phyloP scores from a whole-genome alignment of 2,113 vertebrate species.

The Hippocampus mohnikei region DNA sequence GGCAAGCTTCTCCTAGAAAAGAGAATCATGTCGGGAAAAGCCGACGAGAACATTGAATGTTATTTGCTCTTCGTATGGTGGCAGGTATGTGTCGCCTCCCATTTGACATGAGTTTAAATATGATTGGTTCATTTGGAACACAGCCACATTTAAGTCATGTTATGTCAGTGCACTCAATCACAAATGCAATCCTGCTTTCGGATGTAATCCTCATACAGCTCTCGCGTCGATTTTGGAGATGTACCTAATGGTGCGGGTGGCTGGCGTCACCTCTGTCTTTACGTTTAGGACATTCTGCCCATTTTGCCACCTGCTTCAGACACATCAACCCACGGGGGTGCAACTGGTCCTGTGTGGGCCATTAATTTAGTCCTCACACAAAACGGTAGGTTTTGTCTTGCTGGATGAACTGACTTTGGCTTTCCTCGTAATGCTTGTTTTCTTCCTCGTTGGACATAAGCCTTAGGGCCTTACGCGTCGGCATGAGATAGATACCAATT shows the following conservation, averaged over 20 bases:
- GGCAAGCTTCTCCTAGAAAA: too few species aligned
- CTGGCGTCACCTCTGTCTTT: neutral
- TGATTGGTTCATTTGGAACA: too few species aligned
- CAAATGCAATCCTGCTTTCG: too few species aligned
- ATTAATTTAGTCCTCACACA: conserved; percentile 91
- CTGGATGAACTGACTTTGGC: neutral
- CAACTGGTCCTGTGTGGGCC: conserved; percentile 94
- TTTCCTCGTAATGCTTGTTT: neutral
- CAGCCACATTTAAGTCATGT: too few species aligned
- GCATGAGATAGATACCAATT: neutral
- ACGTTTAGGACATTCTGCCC: conserved; percentile 83
- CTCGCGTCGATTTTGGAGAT: neutral
- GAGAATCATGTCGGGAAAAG: too few species aligned
- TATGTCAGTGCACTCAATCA: too few species aligned
- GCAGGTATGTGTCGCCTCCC: too few species aligned
- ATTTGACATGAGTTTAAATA: too few species aligned
- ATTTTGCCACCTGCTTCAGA: conserved; percentile 83
- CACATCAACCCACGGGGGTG: conserved; percentile 84
- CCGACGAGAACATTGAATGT: too few species aligned
- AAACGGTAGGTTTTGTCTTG: conserved; percentile 77
- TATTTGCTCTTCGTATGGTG: too few species aligned
- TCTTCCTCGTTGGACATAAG: neutral
- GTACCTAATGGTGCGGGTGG: neutral
- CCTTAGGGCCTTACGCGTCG: neutral
- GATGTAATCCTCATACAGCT: too few species aligned